Conservation (phyloP, 2,113 vertebrate genomes). For the Tetraodon nigroviridis region DNA sequence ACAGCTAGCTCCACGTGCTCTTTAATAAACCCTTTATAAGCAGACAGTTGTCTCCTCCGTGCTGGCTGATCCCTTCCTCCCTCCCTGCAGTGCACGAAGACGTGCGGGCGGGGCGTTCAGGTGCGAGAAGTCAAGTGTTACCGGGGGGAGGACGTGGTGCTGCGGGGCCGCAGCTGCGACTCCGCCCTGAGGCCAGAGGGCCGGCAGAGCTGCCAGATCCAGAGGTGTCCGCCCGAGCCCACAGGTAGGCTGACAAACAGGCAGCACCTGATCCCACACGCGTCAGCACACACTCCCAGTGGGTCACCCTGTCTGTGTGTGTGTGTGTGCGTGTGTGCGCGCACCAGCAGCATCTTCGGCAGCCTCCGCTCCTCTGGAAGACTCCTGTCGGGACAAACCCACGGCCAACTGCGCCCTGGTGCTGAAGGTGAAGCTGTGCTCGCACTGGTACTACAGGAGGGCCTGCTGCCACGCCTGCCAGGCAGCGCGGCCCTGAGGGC, state of each 20-base stretch:
- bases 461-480: slow-evolving; percentile 82
- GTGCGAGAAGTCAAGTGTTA: slow-evolving; percentile 83
- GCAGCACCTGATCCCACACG: neutral
- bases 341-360: slow-evolving; percentile 20
- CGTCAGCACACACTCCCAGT: neutral
- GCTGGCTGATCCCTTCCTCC: neutral
- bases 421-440: slow-evolving; percentile 82
- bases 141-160: slow-evolving; percentile 74
- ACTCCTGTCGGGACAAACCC: slow-evolving; percentile 76
- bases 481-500: slow-evolving; percentile 56
- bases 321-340: slow-evolving; percentile 14
- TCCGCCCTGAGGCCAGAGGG: slow-evolving; percentile 72
- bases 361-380: slow-evolving; percentile 58
- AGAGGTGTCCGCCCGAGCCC: slow-evolving; percentile 72
- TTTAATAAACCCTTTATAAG: no score
- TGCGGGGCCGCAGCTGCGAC: slow-evolving; percentile 76
- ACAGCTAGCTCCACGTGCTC: no score
- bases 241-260: slow-evolving; percentile 60
- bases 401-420: slow-evolving; percentile 80
- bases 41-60: no score
- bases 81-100: slow-evolving; percentile 82
- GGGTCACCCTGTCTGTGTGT: neutral
- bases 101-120: slow-evolving; percentile 76
- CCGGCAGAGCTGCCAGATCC: slow-evolving; percentile 74
- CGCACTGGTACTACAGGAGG: slow-evolving; percentile 84